phyloP scores from a whole-genome alignment of 2,113 vertebrate genomes.

The Pipra filicauda region DNA sequence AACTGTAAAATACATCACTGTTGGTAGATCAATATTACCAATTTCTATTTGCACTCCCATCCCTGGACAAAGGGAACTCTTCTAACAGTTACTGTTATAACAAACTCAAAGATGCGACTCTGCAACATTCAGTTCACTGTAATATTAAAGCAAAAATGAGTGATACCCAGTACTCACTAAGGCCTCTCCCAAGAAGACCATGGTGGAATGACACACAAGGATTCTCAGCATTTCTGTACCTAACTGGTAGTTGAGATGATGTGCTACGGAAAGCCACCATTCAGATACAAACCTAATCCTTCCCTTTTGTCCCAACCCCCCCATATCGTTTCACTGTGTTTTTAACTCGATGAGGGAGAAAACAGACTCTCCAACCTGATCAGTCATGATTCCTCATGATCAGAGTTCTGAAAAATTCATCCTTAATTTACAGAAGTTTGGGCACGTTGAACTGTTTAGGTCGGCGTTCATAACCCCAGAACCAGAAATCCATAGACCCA shows the following conservation, averaged over 20 bases:
- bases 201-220: background rate
- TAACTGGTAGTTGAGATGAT: accelerated
- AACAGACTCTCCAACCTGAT: background rate
- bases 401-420: background rate
- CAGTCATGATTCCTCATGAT: accelerated
- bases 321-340: background rate
- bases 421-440: background rate
- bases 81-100: background rate
- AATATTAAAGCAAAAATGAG: background rate
- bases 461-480: background rate
- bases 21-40: constrained; percentile 5
- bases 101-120: background rate
- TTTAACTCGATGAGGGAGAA: background rate
- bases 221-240: background rate
- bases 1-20: background rate
- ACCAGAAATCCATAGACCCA: background rate
- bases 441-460: background rate
- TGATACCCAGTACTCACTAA: background rate
- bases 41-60: background rate
- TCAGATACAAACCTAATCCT: background rate
- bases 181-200: background rate
- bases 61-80: background rate
- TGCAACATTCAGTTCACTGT: background rate
- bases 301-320: background rate
- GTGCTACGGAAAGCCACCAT: accelerated